Evolutionary conservation across 2,113 vertebrate species (phyloP), one percentile per base, ranked within the genome.

Genomic region (Neotoma lepida): DNA sequence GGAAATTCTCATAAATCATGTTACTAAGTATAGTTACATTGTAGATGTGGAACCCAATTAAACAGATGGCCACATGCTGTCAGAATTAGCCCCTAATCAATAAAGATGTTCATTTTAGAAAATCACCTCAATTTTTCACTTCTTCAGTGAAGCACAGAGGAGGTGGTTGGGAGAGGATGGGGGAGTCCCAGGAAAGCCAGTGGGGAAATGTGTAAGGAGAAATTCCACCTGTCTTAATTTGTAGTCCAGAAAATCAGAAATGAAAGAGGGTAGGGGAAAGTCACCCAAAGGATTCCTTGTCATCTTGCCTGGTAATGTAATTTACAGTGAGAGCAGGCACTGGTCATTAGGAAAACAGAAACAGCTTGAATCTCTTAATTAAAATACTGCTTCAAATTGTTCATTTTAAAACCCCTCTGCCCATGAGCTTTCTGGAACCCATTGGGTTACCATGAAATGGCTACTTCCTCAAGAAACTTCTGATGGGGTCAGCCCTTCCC

Each of bases 291-390:
- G 91, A 96, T 95, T 74, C 70, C 24, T 54, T 88, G 91, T 96
- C 89, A 96, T 96, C 92, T 93, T 96, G 92, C 80, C 92, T 96
- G 66, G 90, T 88, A 97, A 84, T 12, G 2, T 70, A 96, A 96
- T 97, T 96, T 96, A 96, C 96, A 97, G 96, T 87, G 88, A 97
- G 95, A 97, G 93, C 94, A 91, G 95, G 93, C 33, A 90, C 28
- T 94, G 58, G 80, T 95, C 96, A 94, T 97, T 90, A 95, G 73
- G 94, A 97, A 98, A 97, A 41, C 91, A 54, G 78, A 78, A 97
- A 97, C 97, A 98, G 97, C 94, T 97, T 98, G 96, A 97, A 97
- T 70, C 94, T 96, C 96, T 97, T 97, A 96, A 96, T 98, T 98
- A 98, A 97, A 98, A 96, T 51, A 90, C 94, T 90, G 64, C 94